Conservation (phyloP, 2,888 invertebrate genomes). For the Graphium colonna region DNA sequence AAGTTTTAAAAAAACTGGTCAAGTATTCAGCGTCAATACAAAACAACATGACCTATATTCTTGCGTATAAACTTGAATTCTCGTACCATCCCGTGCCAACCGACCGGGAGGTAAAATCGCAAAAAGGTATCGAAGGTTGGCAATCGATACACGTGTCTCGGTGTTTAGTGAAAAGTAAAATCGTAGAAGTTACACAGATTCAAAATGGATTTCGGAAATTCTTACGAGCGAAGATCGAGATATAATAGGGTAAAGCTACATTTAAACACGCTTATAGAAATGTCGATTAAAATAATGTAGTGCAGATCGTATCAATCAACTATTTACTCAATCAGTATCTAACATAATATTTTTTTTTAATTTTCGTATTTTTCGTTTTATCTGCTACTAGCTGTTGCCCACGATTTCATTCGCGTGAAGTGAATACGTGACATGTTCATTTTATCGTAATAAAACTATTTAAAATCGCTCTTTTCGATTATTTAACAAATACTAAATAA, state of each 20-base stretch:
- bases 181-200: conserved; percentile 22
- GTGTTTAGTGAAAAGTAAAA: conserved; percentile 25
- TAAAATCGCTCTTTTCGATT: too few species aligned
- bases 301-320: too few species aligned
- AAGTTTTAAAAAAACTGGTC: too few species aligned
- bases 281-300: background rate
- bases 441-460: too few species aligned
- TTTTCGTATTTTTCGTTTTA: too few species aligned
- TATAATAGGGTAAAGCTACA: conserved; percentile 78
- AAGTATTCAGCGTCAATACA: background rate
- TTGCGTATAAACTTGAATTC: conserved; percentile 16
- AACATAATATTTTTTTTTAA: too few species aligned
- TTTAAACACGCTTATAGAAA: background rate
- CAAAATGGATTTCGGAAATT: conserved; percentile 77
- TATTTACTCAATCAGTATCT: too few species aligned
- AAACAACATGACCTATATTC: conserved; percentile 28
- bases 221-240: conserved; percentile 78
- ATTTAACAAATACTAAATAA: too few species aligned
- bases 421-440: too few species aligned
- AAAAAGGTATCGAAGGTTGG: conserved; percentile 39
- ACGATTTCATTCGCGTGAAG: too few species aligned
- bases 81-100: conserved; percentile 48
- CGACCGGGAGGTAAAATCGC: conserved; percentile 35
- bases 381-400: too few species aligned
- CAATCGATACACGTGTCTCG: conserved; percentile 55